phyloP scores from a whole-genome alignment of 2,797 vertebrate species.

The Sebastes matsubarae region DNA sequence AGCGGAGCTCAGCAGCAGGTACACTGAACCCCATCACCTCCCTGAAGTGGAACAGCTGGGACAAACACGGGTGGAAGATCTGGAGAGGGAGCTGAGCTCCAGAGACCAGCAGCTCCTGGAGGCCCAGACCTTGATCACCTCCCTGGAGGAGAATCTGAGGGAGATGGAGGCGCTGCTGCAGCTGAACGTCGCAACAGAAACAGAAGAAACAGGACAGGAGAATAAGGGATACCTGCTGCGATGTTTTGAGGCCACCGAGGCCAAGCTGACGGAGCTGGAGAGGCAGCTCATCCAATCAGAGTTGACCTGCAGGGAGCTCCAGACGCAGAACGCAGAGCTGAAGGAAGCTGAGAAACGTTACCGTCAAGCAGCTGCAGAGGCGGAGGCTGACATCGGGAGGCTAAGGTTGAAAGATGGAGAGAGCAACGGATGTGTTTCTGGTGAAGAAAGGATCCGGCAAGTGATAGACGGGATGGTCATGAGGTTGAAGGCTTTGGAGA shows the following conservation, averaged over 20 bases:
- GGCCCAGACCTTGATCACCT: conserved; percentile 54
- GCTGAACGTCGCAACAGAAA: background rate
- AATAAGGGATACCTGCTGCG: conserved; percentile 44
- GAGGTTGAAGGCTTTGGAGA: conserved; percentile 56
- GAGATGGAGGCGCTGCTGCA: conserved; percentile 55
- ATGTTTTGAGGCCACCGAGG: conserved; percentile 56
- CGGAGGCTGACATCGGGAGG: conserved; percentile 24
- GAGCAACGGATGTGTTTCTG: background rate
- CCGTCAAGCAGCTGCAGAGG: conserved; percentile 11
- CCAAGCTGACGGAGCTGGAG: conserved; percentile 58
- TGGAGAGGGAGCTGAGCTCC: conserved; percentile 61
- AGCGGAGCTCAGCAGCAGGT: conserved; percentile 56
- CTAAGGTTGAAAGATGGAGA: conserved; percentile 1
- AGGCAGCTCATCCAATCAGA: conserved; percentile 47
- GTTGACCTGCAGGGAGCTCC: conserved; percentile 45
- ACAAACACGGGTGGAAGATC: conserved; percentile 2
- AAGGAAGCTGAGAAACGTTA: conserved; percentile 26
- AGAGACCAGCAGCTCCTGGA: conserved; percentile 68
- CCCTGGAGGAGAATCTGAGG: conserved; percentile 64
- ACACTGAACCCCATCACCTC: conserved; percentile 32
- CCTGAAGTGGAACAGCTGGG: conserved; percentile 46
- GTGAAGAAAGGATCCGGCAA: conserved; percentile 53
- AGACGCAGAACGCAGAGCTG: conserved; percentile 37
- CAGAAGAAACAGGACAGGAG: conserved; percentile 8
- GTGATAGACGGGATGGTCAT: conserved; percentile 44